Percentiles rank a stretch among this genome's conserved stretches.
Evolutionary conservation across 2,888 invertebrate species (phyloP).

Genomic region (Nudaria mundana): DNA sequence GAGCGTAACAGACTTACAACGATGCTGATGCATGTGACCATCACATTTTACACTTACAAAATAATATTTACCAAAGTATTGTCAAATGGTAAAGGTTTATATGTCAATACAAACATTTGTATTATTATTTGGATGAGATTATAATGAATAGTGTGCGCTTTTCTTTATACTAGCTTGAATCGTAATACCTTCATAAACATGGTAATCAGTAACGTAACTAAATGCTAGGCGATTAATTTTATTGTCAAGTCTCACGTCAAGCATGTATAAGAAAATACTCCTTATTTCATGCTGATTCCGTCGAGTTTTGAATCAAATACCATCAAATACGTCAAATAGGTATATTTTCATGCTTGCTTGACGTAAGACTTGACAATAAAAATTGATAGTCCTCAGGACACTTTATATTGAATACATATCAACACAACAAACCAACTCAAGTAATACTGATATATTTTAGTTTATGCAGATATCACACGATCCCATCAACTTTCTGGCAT

Average conservation of each 20-base stretch:
- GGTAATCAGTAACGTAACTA: constrained; percentile 25
- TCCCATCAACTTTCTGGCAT: constrained; percentile 40
- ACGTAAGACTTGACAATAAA: too few species aligned
- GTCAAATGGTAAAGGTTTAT: constrained; percentile 74
- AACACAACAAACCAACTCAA: constrained; percentile 26
- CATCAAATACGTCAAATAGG: too few species aligned
- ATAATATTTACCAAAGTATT: constrained; percentile 80
- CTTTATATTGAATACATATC: constrained; percentile 35
- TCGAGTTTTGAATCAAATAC: too few species aligned
- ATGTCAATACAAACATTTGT: constrained; percentile 45
- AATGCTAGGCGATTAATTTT: too few species aligned
- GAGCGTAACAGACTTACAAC: constrained; percentile 72
- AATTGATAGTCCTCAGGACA: too few species aligned
- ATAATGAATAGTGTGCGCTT: constrained; percentile 72
- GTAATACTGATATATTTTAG: constrained; percentile 57
- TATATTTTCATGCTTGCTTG: too few species aligned
- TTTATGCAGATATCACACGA: constrained; percentile 63
- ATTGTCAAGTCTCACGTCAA: too few species aligned
- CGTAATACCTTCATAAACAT: constrained; percentile 61
- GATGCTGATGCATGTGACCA: constrained; percentile 59
- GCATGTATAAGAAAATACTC: too few species aligned
- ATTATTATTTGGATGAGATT: constrained; percentile 49
- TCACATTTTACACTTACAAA: constrained; percentile 75
- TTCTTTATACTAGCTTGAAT: constrained; percentile 61
- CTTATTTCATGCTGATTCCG: too few species aligned